A percentile compares a stretch with the other conserved stretches of the same genome.
These are phyloP conservation scores for Amorpha juglandis DNA, from an alignment of 2,888 invertebrate genomes.

Conservation along the genomic window DNA sequence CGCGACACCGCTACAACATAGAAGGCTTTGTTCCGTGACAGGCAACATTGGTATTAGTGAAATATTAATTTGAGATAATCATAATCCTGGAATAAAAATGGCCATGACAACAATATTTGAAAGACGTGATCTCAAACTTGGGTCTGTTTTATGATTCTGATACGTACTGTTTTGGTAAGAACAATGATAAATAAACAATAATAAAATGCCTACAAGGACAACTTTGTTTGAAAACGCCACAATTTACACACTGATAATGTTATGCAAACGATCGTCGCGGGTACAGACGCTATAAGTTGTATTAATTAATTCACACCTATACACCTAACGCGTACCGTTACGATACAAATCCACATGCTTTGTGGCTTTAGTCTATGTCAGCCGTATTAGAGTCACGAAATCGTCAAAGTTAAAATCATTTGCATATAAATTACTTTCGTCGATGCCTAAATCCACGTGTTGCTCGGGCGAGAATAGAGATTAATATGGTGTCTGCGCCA, in stretches of 20 bases:
- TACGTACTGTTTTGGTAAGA: neutral
- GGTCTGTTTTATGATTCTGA: slow-evolving; percentile 11
- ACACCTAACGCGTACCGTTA: slow-evolving; percentile 55
- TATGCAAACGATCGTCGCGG: slow-evolving; percentile 17
- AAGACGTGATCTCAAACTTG: neutral
- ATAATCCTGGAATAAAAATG: slow-evolving; percentile 30
- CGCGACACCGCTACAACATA: slow-evolving; percentile 59
- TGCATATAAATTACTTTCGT: slow-evolving; percentile 83
- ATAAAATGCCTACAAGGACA: neutral
- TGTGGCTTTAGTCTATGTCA: slow-evolving; percentile 60
- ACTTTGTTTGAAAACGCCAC: slow-evolving; percentile 12
- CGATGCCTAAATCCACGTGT: slow-evolving; percentile 81
- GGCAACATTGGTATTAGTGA: slow-evolving; percentile 69
- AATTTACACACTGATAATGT: slow-evolving; percentile 11
- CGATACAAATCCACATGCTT: slow-evolving; percentile 57
- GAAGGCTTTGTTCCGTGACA: slow-evolving; percentile 71
- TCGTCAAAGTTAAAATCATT: slow-evolving; percentile 79
- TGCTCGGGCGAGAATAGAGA: slow-evolving; percentile 78
- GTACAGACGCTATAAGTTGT: slow-evolving; percentile 33
- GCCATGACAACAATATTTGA: slow-evolving; percentile 12
- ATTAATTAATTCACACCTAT: slow-evolving; percentile 56
- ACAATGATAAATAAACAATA: slow-evolving; percentile 9
- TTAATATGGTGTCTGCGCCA: slow-evolving; percentile 76
- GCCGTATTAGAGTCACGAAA: slow-evolving; percentile 76
- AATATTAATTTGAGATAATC: slow-evolving; percentile 64